Conservation (phyloP, 1,140 invertebrate genomes). For the Ostrea edulis region DNA sequence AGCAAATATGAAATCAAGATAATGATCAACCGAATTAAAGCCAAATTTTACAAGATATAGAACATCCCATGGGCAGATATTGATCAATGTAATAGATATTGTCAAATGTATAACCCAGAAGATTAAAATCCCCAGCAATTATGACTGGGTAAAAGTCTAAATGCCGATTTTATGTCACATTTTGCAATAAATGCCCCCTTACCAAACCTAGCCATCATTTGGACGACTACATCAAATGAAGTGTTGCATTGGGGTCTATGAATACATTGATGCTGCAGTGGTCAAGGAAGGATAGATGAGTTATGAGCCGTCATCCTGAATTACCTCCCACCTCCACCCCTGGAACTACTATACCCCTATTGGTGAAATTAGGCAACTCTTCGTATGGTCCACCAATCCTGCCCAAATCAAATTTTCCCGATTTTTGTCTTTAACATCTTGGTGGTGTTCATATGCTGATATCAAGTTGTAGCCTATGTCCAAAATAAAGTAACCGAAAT, state of each 20-base stretch:
- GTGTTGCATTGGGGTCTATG: slow-evolving; percentile 27
- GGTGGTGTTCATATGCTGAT: slow-evolving; percentile 1
- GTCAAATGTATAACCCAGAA: slow-evolving; percentile 52
- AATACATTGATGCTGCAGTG: slow-evolving; percentile 22
- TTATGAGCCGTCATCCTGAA: slow-evolving; percentile 44
- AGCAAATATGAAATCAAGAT: slow-evolving; percentile 50
- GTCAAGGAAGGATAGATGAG: slow-evolving; percentile 42
- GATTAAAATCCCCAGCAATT: slow-evolving; percentile 48
- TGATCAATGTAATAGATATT: slow-evolving; percentile 51
- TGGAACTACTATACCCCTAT: slow-evolving; percentile 47
- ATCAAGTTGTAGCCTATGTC: background rate
- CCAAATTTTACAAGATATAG: no score
- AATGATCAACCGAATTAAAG: slow-evolving; percentile 10
- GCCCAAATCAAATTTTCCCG: slow-evolving; percentile 35
- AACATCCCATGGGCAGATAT: no score
- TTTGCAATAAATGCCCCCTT: slow-evolving; percentile 40
- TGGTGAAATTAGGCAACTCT: slow-evolving; percentile 41
- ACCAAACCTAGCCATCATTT: slow-evolving; percentile 18
- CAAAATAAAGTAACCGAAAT: background rate
- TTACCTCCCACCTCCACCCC: slow-evolving; percentile 43
- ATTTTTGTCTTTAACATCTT: background rate
- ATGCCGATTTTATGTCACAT: slow-evolving; percentile 52
- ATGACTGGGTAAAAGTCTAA: slow-evolving; percentile 46
- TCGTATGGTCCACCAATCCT: background rate
- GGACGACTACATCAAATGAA: slow-evolving; percentile 38